Evolutionary conservation across 2,113 vertebrate species (phyloP).

Genomic region (Acrocephalus arundinaceus): DNA sequence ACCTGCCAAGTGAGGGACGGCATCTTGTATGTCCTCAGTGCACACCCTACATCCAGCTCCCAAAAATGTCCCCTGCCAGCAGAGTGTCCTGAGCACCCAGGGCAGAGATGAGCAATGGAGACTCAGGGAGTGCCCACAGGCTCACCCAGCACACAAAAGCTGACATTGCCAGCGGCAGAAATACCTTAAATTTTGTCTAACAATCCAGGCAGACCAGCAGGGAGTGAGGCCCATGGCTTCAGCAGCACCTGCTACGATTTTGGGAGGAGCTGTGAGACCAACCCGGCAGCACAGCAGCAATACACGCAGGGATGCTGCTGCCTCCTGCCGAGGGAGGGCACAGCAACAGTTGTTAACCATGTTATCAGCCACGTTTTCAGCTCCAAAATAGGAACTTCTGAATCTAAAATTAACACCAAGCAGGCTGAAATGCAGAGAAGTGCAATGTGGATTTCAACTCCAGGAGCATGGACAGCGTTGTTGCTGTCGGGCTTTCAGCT

Average conservation of each 20-base stretch:
- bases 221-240: rapidly evolving
- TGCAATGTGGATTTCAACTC: not conserved
- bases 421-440: not conserved
- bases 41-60: rapidly evolving
- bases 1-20: not conserved
- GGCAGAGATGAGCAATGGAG: not conserved
- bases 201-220: not conserved
- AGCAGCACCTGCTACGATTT: not conserved
- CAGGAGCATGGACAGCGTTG: rapidly evolving
- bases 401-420: not conserved
- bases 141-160: not conserved
- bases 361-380: not conserved
- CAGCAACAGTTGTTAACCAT: not conserved
- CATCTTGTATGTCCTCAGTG: rapidly evolving
- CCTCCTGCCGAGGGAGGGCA: not conserved
- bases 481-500: not conserved
- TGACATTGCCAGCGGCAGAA: not conserved
- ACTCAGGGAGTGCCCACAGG: rapidly evolving
- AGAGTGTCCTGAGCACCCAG: not conserved
- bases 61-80: rapidly evolving
- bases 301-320: not conserved
- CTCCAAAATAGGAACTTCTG: not conserved
- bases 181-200: not conserved
- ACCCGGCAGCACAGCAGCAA: not conserved
- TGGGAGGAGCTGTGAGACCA: not conserved